Evolutionary conservation across 2,113 vertebrate species (phyloP).

Genomic region (Brevimyrus niger): DNA sequence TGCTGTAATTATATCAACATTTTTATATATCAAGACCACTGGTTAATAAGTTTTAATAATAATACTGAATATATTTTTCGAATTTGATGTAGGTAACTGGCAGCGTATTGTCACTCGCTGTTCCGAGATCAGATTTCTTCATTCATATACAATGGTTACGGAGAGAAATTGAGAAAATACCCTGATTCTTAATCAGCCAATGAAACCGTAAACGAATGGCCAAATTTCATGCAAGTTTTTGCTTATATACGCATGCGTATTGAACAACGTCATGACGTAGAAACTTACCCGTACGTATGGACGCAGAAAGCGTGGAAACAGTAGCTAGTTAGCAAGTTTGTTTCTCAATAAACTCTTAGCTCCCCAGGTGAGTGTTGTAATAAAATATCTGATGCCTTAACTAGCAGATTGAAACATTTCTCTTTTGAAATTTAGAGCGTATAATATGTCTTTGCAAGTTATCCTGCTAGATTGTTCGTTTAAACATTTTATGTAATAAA

Average conservation of each 20-base stretch:
- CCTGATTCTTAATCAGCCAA: background rate
- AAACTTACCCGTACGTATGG: background rate
- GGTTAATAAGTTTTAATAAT: background rate
- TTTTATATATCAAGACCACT: background rate
- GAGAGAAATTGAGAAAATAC: background rate
- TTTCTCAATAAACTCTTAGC: background rate
- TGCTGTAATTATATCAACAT: background rate
- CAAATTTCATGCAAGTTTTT: background rate
- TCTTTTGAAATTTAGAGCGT: background rate
- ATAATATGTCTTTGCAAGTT: background rate
- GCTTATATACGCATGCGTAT: background rate
- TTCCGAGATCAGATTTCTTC: background rate
- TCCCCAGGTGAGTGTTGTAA: background rate
- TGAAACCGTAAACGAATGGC: background rate
- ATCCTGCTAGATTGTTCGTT: background rate
- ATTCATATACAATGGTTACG: background rate
- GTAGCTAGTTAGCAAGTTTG: slow-evolving; percentile 6
- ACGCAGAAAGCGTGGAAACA: background rate
- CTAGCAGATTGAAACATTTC: background rate
- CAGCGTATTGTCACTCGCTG: background rate
- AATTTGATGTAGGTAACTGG: background rate
- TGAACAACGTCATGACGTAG: background rate
- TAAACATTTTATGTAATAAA: background rate
- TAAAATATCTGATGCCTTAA: background rate
- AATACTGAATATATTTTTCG: background rate